Conservation (phyloP, 1,140 invertebrate genomes). For the Linepithema humile region DNA sequence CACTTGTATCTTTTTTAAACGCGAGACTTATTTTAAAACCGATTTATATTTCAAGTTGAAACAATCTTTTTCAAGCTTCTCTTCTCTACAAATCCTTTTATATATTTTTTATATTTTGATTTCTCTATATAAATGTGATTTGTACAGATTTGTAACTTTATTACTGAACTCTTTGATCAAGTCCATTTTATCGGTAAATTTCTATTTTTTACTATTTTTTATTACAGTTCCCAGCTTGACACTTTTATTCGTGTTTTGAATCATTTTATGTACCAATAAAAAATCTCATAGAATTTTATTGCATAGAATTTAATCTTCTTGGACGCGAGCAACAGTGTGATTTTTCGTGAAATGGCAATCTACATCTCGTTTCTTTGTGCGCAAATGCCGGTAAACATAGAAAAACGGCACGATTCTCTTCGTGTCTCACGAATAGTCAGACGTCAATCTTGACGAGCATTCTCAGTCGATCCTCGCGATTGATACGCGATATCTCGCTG, state of each 20-base stretch:
- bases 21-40: no score
- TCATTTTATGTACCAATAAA: not conserved
- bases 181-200: not conserved
- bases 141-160: not conserved
- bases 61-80: not conserved
- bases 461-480: slow-evolving; percentile 5
- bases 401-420: not conserved
- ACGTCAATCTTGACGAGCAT: not conserved
- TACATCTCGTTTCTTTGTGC: not conserved
- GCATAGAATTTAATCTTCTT: not conserved
- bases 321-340: not conserved
- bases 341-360: not conserved
- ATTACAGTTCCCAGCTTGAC: not conserved
- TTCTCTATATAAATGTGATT: not conserved
- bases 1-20: not conserved
- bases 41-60: no score
- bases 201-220: not conserved
- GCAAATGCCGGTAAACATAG: not conserved
- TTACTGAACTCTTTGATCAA: no score
- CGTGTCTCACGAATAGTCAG: not conserved
- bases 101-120: not conserved
- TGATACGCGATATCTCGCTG: slow-evolving; percentile 20
- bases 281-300: not conserved
- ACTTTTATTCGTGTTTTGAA: not conserved
- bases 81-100: not conserved